Percentiles rank a stretch among this genome's conserved stretches.
Evolutionary conservation across 2,888 invertebrate species (phyloP).

Genomic region (Agonopterix heracliana): DNA sequence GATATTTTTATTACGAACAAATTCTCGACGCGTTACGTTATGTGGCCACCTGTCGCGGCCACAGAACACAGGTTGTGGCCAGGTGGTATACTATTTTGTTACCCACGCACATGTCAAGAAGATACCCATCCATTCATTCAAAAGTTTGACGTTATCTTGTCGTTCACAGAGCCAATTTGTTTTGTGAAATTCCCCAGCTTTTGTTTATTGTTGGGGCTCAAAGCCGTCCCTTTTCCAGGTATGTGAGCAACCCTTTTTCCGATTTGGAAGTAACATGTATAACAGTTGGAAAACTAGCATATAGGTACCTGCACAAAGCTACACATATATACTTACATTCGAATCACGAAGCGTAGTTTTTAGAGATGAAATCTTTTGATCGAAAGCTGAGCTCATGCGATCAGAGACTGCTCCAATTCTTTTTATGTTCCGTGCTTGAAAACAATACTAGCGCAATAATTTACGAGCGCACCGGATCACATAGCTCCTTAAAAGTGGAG

Average conservation of each 20-base stretch:
- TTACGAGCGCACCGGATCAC: no score
- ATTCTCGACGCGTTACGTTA: constrained; percentile 23
- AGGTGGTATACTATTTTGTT: no score
- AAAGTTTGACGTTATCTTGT: constrained; percentile 24
- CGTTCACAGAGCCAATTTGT: constrained; percentile 31
- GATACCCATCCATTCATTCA: constrained; percentile 1
- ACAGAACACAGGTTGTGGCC: no score
- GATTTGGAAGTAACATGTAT: constrained; percentile 33
- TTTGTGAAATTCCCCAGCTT: constrained; percentile 23
- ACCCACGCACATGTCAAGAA: neutral
- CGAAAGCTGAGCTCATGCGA: neutral
- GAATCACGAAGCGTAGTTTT: no score
- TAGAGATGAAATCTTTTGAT: constrained; percentile 3
- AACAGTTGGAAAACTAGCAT: neutral
- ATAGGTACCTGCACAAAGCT: no score
- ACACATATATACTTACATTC: no score
- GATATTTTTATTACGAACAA: constrained; percentile 40
- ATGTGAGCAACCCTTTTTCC: constrained; percentile 31
- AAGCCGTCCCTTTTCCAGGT: constrained; percentile 25
- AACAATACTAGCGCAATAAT: neutral
- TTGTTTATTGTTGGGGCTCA: constrained; percentile 22
- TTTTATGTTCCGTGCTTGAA: neutral
- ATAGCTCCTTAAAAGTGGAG: no score
- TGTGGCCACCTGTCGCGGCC: no score
- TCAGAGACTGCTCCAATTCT: neutral